Evolutionary conservation across 1,140 invertebrate species (phyloP).

Genomic region (Papilio polyxenes): DNA sequence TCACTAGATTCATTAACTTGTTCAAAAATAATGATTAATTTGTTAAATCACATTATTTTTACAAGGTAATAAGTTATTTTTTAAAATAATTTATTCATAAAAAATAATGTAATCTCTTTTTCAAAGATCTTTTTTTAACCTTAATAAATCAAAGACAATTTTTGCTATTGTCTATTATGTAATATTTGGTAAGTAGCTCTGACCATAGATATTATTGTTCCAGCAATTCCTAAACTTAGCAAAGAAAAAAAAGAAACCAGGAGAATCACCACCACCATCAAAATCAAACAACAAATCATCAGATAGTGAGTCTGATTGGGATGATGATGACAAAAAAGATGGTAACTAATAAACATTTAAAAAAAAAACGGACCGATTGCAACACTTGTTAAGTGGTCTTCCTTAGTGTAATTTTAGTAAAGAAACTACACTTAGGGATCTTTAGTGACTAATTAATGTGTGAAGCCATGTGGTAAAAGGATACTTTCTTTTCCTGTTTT

Average conservation of each 20-base stretch:
- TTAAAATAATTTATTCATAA: background rate
- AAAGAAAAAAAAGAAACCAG: slow-evolving; percentile 89
- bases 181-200: background rate
- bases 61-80: background rate
- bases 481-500: no score
- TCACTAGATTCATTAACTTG: background rate
- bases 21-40: background rate
- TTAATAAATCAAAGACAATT: background rate
- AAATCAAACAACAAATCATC: slow-evolving; percentile 79
- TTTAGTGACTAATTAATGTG: no score
- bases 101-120: background rate
- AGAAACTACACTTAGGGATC: no score
- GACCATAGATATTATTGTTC: slow-evolving; percentile 60
- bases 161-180: background rate
- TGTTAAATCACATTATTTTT: slow-evolving; percentile 5
- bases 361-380: no score
- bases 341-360: slow-evolving; percentile 45
- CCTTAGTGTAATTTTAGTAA: no score
- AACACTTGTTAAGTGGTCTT: no score
- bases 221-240: slow-evolving; percentile 93
- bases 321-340: slow-evolving; percentile 76
- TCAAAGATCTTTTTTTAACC: no score
- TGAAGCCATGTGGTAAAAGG: no score
- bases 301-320: slow-evolving; percentile 81
- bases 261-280: slow-evolving; percentile 65